Percentiles rank a stretch among this genome's conserved stretches.
These are phyloP conservation scores for Empidonax traillii DNA, from an alignment of 2,113 vertebrate species.

Conservation along the genomic window DNA sequence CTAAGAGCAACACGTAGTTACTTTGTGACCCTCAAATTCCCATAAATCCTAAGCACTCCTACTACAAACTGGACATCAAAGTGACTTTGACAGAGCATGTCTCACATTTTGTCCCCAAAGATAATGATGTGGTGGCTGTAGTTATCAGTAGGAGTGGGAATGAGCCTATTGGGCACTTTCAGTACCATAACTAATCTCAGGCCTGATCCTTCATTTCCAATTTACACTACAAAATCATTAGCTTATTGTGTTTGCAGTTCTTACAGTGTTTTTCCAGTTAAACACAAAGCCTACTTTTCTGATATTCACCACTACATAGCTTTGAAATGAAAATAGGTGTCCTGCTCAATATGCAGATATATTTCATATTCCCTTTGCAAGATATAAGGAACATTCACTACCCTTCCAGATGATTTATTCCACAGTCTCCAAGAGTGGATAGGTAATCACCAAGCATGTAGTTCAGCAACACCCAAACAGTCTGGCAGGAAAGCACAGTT, in stretches of 20 bases:
- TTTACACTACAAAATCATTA: background rate
- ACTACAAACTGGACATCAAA: background rate
- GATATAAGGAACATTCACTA: background rate
- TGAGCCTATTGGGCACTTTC: background rate
- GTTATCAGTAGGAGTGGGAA: background rate
- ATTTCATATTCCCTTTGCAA: rapidly evolving
- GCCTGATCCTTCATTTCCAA: background rate
- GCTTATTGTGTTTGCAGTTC: background rate
- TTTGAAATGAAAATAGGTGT: background rate
- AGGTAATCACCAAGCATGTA: background rate
- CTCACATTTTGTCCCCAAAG: background rate
- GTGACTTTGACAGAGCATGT: background rate
- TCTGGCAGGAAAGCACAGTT: background rate
- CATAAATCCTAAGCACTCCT: background rate
- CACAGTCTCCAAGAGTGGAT: background rate
- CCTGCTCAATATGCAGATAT: background rate
- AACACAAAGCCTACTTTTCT: background rate
- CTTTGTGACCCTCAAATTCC: background rate
- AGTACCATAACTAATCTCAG: background rate
- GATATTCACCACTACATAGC: background rate
- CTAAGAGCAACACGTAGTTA: background rate
- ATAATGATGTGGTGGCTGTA: background rate
- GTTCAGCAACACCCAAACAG: background rate
- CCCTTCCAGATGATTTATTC: background rate
- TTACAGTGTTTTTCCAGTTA: background rate